Base-by-base conservation (phyloP, 2,113 vertebrate genomes). In the Morone chrysops region DNA sequence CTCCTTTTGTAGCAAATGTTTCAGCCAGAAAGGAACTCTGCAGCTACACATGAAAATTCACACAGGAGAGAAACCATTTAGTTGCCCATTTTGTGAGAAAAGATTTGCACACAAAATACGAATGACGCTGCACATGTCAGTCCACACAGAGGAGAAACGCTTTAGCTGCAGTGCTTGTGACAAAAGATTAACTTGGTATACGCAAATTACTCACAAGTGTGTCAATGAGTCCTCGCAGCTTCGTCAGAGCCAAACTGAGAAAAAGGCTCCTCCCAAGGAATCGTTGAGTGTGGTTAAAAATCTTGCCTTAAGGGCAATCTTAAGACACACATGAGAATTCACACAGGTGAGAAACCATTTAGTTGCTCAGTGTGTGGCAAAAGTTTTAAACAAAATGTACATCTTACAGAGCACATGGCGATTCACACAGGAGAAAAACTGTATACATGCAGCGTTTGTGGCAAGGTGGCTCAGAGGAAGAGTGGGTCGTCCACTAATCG, bases 1-100 rank as follows among this genome's bases (percentile, higher is more conserved):
- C 66, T 82, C 87, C 0, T 89, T 94, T 10, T 96, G 95, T 0
- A 94, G 95, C 11, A 95, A 95, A 85, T 85, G 90, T 51, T 96
- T 96, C 89, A 90, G 91, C 1, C 77, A 67, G 13, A 87, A 87
- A 14, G 81, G 78, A 67, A 68, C 81, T 8, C 4, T 87, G 16
- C 72, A 80, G 72, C 59, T 80, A 0, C 83, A 85, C 10, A 4
- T 25, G 5, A 76, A 83, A 2, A 85, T 75, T 16, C 87, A 89
- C 43, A 85, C 80, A 0, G 87, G 87, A 40, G 87, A 89, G 67
- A 89, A 89, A 69, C 87, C 83, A 0, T 88, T 82, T 16, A 81
- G 56, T 6, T 87, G 86, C 13, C 70, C 82, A 0, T 47, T 81
- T 5, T 87, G 86, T 4, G 5, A 54, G 2, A 87, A 87, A 61